Conservation (phyloP, 2,888 invertebrate genomes). For the Dendrolimus pini region DNA sequence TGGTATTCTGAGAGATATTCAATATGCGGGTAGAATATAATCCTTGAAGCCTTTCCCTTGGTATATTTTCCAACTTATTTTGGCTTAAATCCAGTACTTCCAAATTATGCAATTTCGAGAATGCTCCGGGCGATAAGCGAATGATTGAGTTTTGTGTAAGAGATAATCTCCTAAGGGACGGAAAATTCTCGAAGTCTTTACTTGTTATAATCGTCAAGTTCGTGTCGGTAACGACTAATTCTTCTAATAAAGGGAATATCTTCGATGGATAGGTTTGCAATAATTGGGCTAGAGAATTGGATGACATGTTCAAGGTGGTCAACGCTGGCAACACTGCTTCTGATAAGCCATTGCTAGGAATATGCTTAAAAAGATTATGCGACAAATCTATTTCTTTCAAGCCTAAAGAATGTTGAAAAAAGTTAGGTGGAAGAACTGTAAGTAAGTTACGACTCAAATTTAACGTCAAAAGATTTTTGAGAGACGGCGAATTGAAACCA, state of each 20-base stretch:
- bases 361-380: slow-evolving; percentile 85
- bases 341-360: slow-evolving; percentile 86
- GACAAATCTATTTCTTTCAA: slow-evolving; percentile 87
- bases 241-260: slow-evolving; percentile 86
- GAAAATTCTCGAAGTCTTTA: slow-evolving; percentile 90
- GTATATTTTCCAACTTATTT: slow-evolving; percentile 89
- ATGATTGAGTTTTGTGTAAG: slow-evolving; percentile 85
- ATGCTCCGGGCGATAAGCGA: slow-evolving; percentile 89
- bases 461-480: slow-evolving; percentile 83
- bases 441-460: slow-evolving; percentile 87
- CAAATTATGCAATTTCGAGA: slow-evolving; percentile 85
- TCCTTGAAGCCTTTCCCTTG: slow-evolving; percentile 89
- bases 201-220: slow-evolving; percentile 89
- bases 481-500: slow-evolving; percentile 85
- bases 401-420: slow-evolving; percentile 84
- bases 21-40: slow-evolving; percentile 83
- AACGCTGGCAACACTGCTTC: slow-evolving; percentile 84
- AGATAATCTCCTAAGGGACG: slow-evolving; percentile 84
- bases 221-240: slow-evolving; percentile 86
- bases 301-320: slow-evolving; percentile 87
- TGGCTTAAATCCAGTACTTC: slow-evolving; percentile 87
- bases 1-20: slow-evolving; percentile 89
- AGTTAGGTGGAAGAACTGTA: slow-evolving; percentile 86
- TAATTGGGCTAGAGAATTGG: slow-evolving; percentile 86
- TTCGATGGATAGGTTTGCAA: slow-evolving; percentile 83